Evolutionary conservation across 2,888 invertebrate genomes (phyloP), one percentile per base, ranked within the genome.

Genomic region (Andricus quercusramuli): DNA sequence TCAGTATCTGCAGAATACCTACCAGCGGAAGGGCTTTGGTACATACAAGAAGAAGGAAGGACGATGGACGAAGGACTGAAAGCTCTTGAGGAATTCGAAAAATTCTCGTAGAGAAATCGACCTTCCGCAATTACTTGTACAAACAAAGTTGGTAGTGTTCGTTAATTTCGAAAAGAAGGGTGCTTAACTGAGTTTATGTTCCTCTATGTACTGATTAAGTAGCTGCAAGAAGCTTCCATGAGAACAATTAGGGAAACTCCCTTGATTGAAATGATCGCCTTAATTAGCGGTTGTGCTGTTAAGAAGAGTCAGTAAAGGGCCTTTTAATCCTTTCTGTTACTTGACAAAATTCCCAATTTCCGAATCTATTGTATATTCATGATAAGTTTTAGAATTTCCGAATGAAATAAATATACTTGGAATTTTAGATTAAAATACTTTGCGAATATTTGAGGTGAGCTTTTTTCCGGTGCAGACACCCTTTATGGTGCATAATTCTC

Each of bases 401-500:
- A n/a, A 56, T 8, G 8, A n/a, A 11, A n/a, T 56, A n/a, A 3
- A 56, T 56, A n/a, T n/a, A 56, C n/a, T n/a, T 9, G 56, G 20
- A 62, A 15, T 22, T 56, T 74, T 32, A 56, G 32, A 56, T 56
- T 74, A 13, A 74, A 74, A 74, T 56, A 56, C 11, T 37, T 56
- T 29, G 56, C n/a, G 51, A 74, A 29, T 11, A 56, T n/a, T 74
- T 74, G 56, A 74, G 74, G 74, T 56, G 32, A 74, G 56, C 74
- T 74, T 56, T 51, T 70, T 51, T 9, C 51, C 17, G 70, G 70
- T 20, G 51, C 32, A 29, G 56, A 74, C 74, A 74, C 74, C 74
- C 56, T 74, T 51, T 51, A 70, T 79, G 68, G 77, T 79, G 80
- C 81, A 83, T 83, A 84, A 83, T 83, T 82, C 81, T 82, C 74